Evolutionary conservation across 2,888 invertebrate genomes (phyloP), one percentile per base, ranked within the genome.

Genomic region (Netelia virgata): DNA sequence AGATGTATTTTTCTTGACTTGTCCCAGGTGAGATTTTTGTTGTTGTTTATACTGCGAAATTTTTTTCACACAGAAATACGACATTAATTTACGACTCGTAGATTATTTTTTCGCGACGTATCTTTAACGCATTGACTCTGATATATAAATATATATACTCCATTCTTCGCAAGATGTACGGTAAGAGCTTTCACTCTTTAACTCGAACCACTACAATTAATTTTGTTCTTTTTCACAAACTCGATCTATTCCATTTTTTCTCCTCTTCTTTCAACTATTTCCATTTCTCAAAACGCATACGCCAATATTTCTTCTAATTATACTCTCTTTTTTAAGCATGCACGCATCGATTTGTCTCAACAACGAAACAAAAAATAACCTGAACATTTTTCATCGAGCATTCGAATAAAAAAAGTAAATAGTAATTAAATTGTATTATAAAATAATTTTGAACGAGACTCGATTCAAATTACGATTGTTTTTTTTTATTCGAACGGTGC

Each of bases 181-280:
- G 91, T 91, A 91, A 91, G 91, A 91, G 91, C 91, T 89, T 88
- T 84, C 47, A 73, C 63, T 73, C 18, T 70, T 81, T 69, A 36
- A 36, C 6, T 53, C 41, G 59, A 55, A 36, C 14, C 53, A 75
- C 53, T 69, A 69, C 53, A 8, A 47, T 64, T 66, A 14, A n/a
- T 59, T 57, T 73, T 80, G 47, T 73, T 80, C 73, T 80, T 57
- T 68, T 55, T 6, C 28, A 36, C 28, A 36, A 36, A 82, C 79
- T 78, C 79, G 50, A 70, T 73, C 18, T 36, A 23, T 47, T 57
- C 41, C 28, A 36, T 70, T 63, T 43, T 64, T 20, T 79, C 72
- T 80, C 61, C 72, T 80, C 61, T 50, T 68, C 66, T 80, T 69
- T 61, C 23, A 41, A 68, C 63, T 47, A 20, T 59, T 53, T 76